Percentiles rank a stretch among this genome's conserved stretches.
Conservation (phyloP, 2,888 invertebrate species). For the Watsonalla cultraria region DNA sequence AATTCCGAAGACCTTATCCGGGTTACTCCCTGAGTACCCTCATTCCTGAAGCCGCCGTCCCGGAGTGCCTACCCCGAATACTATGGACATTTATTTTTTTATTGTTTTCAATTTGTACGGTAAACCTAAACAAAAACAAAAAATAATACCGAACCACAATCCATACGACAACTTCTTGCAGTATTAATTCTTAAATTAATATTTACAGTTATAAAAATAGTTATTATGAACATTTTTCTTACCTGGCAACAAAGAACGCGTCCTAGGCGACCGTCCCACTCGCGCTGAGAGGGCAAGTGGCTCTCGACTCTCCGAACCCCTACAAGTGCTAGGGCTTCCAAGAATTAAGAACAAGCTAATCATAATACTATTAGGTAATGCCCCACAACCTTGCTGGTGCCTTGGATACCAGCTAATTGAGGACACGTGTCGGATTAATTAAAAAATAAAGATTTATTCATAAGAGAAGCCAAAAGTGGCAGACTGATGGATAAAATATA, state of each 20-base stretch:
- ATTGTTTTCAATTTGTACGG: too few relatives aligned
- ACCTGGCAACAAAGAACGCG: conserved; percentile 25
- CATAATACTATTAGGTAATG: conserved; percentile 62
- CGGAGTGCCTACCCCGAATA: too few relatives aligned
- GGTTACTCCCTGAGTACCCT: too few relatives aligned
- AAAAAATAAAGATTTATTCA: conserved; percentile 1
- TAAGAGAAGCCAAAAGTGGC: neutral
- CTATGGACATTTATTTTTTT: too few relatives aligned
- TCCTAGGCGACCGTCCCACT: conserved; percentile 28
- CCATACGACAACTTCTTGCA: too few relatives aligned
- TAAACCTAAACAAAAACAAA: too few relatives aligned
- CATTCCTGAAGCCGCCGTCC: too few relatives aligned
- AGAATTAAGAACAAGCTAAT: conserved; percentile 59
- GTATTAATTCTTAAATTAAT: too few relatives aligned
- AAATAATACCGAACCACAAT: too few relatives aligned
- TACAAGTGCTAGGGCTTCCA: conserved; percentile 65
- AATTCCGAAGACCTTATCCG: too few relatives aligned
- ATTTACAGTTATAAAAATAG: neutral
- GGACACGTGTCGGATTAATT: conserved; percentile 36
- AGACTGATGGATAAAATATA: neutral
- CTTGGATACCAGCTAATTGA: conserved; percentile 45
- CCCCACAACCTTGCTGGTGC: conserved; percentile 46
- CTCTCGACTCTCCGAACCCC: conserved; percentile 32
- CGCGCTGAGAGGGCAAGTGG: conserved; percentile 35
- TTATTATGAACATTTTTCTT: conserved; percentile 7